phyloP scores from a whole-genome alignment of 2,888 invertebrate species.

The Cantharis flavilabris region DNA sequence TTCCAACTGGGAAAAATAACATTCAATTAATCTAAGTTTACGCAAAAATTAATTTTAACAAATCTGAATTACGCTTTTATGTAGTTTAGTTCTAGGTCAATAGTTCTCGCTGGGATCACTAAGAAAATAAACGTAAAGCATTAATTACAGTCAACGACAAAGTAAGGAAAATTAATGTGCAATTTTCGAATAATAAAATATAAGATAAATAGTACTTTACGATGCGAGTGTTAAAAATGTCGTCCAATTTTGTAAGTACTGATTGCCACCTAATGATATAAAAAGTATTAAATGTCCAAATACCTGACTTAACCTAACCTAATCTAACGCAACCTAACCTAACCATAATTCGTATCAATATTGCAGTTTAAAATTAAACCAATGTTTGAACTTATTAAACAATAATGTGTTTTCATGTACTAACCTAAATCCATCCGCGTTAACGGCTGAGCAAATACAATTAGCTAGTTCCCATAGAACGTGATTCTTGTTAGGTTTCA shows the following conservation, averaged over 20 bases:
- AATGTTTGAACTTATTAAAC: no score
- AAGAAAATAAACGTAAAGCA: background rate
- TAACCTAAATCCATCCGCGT: slow-evolving; percentile 65
- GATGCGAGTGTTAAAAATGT: no score
- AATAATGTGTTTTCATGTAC: background rate
- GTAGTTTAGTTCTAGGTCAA: background rate
- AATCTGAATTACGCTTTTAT: background rate
- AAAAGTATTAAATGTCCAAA: no score
- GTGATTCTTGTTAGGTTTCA: slow-evolving; percentile 64
- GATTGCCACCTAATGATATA: no score
- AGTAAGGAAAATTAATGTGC: background rate
- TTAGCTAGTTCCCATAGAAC: slow-evolving; percentile 70
- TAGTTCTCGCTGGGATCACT: background rate
- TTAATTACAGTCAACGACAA: background rate
- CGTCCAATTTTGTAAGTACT: no score
- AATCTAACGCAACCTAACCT: no score
- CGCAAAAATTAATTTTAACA: background rate
- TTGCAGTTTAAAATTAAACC: no score
- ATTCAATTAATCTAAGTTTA: background rate
- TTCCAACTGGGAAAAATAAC: background rate
- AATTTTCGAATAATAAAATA: background rate
- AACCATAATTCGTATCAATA: no score
- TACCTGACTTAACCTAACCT: no score
- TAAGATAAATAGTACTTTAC: background rate
- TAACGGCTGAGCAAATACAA: slow-evolving; percentile 68